Base-by-base conservation (phyloP, 92 coral and sea anemone genomes). In the Nematostella vectensis region DNA sequence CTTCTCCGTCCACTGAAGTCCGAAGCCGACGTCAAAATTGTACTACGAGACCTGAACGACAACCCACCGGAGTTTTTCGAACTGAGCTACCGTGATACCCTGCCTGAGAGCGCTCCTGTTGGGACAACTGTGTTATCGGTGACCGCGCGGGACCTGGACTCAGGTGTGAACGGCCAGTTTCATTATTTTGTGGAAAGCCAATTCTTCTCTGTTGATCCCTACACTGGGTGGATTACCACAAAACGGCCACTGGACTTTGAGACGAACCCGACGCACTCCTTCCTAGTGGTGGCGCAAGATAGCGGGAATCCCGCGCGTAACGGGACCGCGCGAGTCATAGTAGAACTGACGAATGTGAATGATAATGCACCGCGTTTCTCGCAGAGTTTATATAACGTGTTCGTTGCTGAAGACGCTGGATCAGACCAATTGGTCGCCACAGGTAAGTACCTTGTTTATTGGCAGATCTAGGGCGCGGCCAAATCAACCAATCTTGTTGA, bases 41-140 rank as follows among this genome's bases (percentile, higher is more conserved):
- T 68, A 44, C 80, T 93, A 25, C 77, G 50, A 26, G 99, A 93
- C 58, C 58, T 77, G 24, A 93, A 93, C 44, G 99, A 93, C 67
- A 85, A 88, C 51, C 55, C 85, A 4, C 96, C 99, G 1, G 89
- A 71, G 51, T 93, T 93, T 57, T 54, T 72, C 19, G 62, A 72
- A 50, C 83, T 73, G 50, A 77, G 93, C 2, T 93, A 93, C 27
- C 53, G 68, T 10, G 88, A 89, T 61, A 68, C 72, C 1, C 48
- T 93, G 4, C 99, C 99, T 23, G 99, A 93, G 77, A 93, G 85
- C 55, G 95, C 93, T 8, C 99, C 96, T 40, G 44, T 86, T 17
- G 99, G 99, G 17, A 85, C 96, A 36, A 78, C 83, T 12, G 87
- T 93, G 30, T 62, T 86, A 20, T 65, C 79, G 2, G 89, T 93